Evolutionary conservation across 2,888 invertebrate genomes (phyloP), one percentile per base, ranked within the genome.

Genomic region (Troglohyphantes excavatus): DNA sequence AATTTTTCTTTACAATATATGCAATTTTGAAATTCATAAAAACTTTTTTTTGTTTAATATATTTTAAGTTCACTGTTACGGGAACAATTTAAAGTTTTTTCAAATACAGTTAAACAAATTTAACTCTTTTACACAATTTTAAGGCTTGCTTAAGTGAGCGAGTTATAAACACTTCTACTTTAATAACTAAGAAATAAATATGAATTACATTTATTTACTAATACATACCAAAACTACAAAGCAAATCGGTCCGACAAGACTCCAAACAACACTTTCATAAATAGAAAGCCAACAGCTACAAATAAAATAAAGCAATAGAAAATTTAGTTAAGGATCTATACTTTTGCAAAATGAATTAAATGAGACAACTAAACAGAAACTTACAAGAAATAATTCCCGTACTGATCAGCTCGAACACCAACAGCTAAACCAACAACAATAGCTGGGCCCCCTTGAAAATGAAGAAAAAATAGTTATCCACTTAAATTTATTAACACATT

Each of bases 261-360:
- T 97, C 98, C 98, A 99, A 67, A 98, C 96, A 26, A 98, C 97
- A 26, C 97, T 96, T 93, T 98, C 98, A 93, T 98, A 97, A 63
- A 98, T 96, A 9, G 97, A 97, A 91, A 99, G 95, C 98, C 98
- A 99, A 94, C 99, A 99, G 93, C 98, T 98, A 94, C 68, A 94
- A 93, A 72, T 90, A 90, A 91, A 92, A 85, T 23, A 13, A 17
- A 61, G 11, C 0, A 7, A 98, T 98, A 98, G 98, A n/a, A 91
- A 97, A 95, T 26, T 65, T 2, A 21, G 65, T 29, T 29, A 7
- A 61, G 21, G 7, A 27, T 29, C 2, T 29, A n/a, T 7, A 21
- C 19, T 68, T 68, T 0, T 13, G n/a, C n/a, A 17, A 29, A 29
- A 29, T 29, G 17, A 26, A 75, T 17, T 59, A 27, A 29, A 9